A percentile compares a stretch with the other conserved stretches of the same genome.
Conservation (phyloP, 1,140 invertebrate species). For the Pogonognathellus flavescens region DNA sequence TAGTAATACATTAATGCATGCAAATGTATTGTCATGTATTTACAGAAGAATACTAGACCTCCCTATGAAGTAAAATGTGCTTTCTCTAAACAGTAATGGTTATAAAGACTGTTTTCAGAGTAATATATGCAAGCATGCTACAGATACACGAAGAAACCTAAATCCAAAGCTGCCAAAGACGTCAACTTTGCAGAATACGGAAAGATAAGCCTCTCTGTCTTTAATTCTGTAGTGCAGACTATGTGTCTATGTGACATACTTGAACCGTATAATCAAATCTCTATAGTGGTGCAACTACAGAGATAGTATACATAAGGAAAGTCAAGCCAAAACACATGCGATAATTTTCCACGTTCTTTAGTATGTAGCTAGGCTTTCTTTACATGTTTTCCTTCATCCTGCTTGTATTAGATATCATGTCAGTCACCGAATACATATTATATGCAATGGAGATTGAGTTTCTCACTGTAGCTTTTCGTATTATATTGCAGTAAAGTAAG, state of each 20-base stretch:
- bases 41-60: too few relatives aligned
- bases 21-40: too few relatives aligned
- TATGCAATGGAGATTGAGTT: too few relatives aligned
- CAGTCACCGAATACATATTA: not conserved
- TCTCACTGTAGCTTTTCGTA: too few relatives aligned
- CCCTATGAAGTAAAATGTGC: too few relatives aligned
- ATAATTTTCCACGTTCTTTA: not conserved
- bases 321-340: not conserved
- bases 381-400: not conserved
- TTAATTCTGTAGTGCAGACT: constrained; percentile 6
- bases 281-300: not conserved
- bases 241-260: not conserved
- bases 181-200: constrained; percentile 5
- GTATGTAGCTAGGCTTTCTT: not conserved
- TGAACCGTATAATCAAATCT: not conserved
- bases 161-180: not conserved
- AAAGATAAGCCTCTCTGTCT: not conserved
- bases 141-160: not conserved
- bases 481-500: not conserved
- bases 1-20: too few relatives aligned
- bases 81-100: too few relatives aligned
- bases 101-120: not conserved
- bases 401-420: not conserved
- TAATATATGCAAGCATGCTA: not conserved
- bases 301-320: not conserved